These are phyloP conservation scores for Phoxinus phoxinus DNA, from an alignment of 2,113 vertebrate species.

Conservation along the genomic window DNA sequence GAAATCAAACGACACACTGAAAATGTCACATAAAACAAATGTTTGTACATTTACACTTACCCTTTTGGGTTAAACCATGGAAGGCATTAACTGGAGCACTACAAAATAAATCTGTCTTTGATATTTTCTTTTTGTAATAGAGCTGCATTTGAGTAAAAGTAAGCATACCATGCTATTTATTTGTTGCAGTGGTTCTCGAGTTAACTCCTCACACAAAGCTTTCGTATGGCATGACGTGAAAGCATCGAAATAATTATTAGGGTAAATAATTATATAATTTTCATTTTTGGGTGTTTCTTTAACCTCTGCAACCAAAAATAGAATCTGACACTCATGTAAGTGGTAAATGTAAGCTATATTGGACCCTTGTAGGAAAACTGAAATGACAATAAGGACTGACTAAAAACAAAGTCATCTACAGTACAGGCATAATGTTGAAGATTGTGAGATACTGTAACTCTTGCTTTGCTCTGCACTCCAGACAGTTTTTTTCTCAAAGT, in stretches of 20 bases:
- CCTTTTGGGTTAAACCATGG: not conserved
- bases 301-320: not conserved
- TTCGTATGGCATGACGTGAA: not conserved
- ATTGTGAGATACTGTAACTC: not conserved
- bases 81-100: not conserved
- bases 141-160: not conserved
- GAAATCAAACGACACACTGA: constrained; percentile 6
- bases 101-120: not conserved
- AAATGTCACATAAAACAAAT: constrained; percentile 2
- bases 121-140: not conserved
- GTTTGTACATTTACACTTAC: not conserved
- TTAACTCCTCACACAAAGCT: not conserved
- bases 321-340: not conserved
- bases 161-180: not conserved
- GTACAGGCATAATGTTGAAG: not conserved
- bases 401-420: not conserved
- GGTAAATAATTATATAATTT: not conserved
- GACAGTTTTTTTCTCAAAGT: not conserved
- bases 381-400: not conserved
- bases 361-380: not conserved
- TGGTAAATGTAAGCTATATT: not conserved
- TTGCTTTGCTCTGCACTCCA: not conserved
- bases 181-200: not conserved
- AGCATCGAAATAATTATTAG: no score
- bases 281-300: not conserved